phyloP scores from a whole-genome alignment of 2,113 vertebrate species.

The Falcunculus frontatus region DNA sequence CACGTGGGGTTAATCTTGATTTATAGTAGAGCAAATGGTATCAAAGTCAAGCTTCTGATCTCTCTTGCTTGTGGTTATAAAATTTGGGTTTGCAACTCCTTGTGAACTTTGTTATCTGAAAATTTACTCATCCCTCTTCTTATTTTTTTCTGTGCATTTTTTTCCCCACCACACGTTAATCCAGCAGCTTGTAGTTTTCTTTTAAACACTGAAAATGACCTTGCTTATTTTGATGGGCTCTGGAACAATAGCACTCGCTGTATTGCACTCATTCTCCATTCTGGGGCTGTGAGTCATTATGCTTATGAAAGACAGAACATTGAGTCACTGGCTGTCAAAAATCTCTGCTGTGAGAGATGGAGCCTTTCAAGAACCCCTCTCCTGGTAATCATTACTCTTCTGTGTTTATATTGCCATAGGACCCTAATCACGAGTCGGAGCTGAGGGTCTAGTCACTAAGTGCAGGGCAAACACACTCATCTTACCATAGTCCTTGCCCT shows the following conservation, averaged over 20 bases:
- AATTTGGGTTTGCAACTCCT: background rate
- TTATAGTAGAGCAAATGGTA: constrained; percentile 20
- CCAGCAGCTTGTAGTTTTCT: background rate
- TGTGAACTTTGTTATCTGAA: background rate
- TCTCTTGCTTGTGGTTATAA: constrained; percentile 15
- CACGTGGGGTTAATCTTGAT: constrained; percentile 6
- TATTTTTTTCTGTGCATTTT: background rate
- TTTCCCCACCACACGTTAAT: background rate
- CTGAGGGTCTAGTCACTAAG: background rate
- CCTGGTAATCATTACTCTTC: constrained; percentile 24
- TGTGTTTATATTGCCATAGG: background rate
- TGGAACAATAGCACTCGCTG: constrained; percentile 37
- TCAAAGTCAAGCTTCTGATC: constrained; percentile 1
- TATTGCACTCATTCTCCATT: constrained; percentile 8
- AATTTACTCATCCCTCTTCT: background rate
- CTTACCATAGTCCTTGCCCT: background rate
- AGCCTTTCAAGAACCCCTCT: constrained; percentile 6
- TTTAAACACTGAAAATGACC: constrained; percentile 31
- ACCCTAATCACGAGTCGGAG: background rate
- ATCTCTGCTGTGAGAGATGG: constrained; percentile 1
- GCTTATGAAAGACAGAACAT: constrained; percentile 45
- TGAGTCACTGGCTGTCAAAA: constrained; percentile 49
- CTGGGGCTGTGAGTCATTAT: constrained; percentile 50
- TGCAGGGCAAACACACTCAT: background rate
- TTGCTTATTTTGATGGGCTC: constrained; percentile 47